Base-by-base conservation (phyloP, 2,113 vertebrate species). In the Phoxinus phoxinus region DNA sequence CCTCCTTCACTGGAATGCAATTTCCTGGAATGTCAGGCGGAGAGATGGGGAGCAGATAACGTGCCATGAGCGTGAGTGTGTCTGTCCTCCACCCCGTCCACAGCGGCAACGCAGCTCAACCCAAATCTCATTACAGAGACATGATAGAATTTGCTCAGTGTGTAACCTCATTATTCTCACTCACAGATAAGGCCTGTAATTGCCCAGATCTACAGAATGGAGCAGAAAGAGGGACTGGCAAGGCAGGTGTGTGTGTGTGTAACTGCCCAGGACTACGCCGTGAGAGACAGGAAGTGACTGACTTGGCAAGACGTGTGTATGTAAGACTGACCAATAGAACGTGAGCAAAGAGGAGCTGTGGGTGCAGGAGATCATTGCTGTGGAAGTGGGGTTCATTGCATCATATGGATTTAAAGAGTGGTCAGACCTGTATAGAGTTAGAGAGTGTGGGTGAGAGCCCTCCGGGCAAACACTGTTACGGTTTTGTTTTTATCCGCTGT, bases 121-220 rank as follows among this genome's bases (percentile, higher is more conserved):
- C 90, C 91, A 93, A 93, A 94, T 93, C 93, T 93, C 93, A 93
- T 94, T 94, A 94, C 90, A 86, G 73, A 72, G 88, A 94, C 94
- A 94, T 93, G 93, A 93, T 92, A 93, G 91, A 91, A 94, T 94
- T 93, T 93, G 93, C 91, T 94, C 92, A 90, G 90, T 91, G 91
- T 92, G 93, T 94, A 94, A 94, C 93, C 94, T 95, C 92, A 94
- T 95, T 95, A 94, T 93, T 93, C 89, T 91, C 90, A 90, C 90
- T 87, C 90, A 91, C 89, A 92, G 94, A 95, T 95, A 94, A 95
- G 93, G 87, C 69, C 84, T 93, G 92, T 93, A 94, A 95, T 94
- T 94, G 94, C 89, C 93, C 91, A 90, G 89, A 86, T 90, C 90
- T 91, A 91, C 92, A 91, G 90, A 87, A 67, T 51, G 71, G 86